Conservation (phyloP, 2,888 invertebrate genomes). For the Polyommatus icarus region DNA sequence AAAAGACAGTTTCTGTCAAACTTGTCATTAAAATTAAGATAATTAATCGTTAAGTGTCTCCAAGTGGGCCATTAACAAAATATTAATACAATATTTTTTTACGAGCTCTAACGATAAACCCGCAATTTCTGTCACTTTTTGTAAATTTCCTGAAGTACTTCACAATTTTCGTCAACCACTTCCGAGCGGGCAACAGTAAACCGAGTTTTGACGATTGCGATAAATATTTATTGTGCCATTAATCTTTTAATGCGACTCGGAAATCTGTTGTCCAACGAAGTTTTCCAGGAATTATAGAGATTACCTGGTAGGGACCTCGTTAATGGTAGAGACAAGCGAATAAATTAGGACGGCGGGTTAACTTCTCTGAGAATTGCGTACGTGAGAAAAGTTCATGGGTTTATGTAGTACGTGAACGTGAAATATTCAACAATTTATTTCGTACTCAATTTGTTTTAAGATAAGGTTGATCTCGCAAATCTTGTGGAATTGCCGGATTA, state of each 20-base stretch:
- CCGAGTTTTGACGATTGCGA: conserved; percentile 23
- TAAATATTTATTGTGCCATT: conserved; percentile 20
- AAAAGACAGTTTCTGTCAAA: no score
- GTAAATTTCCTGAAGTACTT: not conserved
- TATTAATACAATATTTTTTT: no score
- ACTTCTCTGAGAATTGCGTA: conserved; percentile 34
- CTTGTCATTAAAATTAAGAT: no score
- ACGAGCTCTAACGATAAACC: not conserved
- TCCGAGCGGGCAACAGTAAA: not conserved
- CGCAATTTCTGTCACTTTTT: not conserved
- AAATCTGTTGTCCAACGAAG: conserved; percentile 31
- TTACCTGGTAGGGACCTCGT: conserved; percentile 40
- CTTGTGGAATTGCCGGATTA: not conserved
- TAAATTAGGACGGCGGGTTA: conserved; percentile 38
- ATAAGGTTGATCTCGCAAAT: conserved; percentile 1
- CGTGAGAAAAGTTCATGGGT: conserved; percentile 37
- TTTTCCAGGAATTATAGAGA: conserved; percentile 39
- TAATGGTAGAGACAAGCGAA: conserved; percentile 41
- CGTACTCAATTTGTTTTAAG: conserved; percentile 16
- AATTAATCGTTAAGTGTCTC: no score
- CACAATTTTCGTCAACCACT: not conserved
- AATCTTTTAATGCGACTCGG: conserved; percentile 20
- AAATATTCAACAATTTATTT: conserved; percentile 26
- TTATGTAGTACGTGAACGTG: conserved; percentile 19
- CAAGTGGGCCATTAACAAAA: no score